Evolutionary conservation across 2,113 vertebrate genomes (phyloP).

Genomic region (Hippocampus mohnikei): DNA sequence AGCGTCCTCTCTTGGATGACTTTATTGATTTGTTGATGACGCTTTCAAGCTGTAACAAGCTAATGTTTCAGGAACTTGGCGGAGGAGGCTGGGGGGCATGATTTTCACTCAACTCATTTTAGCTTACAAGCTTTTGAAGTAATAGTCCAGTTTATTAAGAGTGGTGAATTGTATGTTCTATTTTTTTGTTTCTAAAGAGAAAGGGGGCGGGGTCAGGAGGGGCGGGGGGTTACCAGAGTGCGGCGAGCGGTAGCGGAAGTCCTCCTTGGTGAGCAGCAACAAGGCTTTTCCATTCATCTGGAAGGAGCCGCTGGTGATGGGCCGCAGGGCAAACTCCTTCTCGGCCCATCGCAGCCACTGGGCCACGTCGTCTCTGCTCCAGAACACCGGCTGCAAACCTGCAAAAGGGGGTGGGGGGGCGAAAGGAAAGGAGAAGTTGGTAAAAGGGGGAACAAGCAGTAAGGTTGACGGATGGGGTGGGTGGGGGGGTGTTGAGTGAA

Average conservation of each 20-base stretch:
- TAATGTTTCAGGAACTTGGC: background rate
- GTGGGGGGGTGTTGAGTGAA: constrained; percentile 7
- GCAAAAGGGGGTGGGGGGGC: constrained; percentile 12
- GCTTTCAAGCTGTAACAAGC: constrained; percentile 2
- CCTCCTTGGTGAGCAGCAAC: constrained; percentile 97
- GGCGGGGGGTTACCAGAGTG: constrained; percentile 82
- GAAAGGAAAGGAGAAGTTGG: background rate
- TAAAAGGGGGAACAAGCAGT: background rate
- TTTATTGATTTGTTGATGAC: constrained; percentile 11
- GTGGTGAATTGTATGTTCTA: too few relatives aligned
- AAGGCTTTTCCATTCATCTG: constrained; percentile 99
- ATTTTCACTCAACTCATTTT: background rate
- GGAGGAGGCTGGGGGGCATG: background rate
- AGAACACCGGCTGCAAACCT: constrained; percentile 92
- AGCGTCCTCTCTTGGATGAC: constrained; percentile 16
- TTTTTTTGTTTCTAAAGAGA: background rate
- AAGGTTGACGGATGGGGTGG: constrained; percentile 13
- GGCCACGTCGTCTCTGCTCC: constrained; percentile 92
- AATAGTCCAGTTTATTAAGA: background rate
- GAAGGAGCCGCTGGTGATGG: constrained; percentile 88
- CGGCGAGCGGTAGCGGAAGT: constrained; percentile 94
- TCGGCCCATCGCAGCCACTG: constrained; percentile 98
- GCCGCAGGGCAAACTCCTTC: constrained; percentile 89
- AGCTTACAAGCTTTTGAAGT: background rate
- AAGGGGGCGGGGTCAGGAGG: background rate